These are phyloP conservation scores for Lepidurus couesii DNA, from an alignment of 1,140 invertebrate species.

Conservation along the genomic window DNA sequence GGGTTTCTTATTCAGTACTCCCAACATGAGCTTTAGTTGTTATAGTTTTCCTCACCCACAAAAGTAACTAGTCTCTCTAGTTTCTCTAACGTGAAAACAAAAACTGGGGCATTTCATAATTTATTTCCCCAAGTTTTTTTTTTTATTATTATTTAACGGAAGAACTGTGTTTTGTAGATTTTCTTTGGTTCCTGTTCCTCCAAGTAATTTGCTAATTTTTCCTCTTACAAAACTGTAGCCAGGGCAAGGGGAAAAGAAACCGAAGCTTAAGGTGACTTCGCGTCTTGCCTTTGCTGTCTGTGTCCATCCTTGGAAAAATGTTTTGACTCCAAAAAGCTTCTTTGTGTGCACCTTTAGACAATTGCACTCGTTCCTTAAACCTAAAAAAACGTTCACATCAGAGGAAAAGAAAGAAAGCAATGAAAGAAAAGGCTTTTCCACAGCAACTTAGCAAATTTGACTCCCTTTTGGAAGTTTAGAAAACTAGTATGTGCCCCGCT, in stretches of 20 bases:
- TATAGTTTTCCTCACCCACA: background rate
- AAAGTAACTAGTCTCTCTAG: background rate
- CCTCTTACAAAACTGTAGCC: background rate
- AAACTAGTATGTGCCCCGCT: too few relatives aligned
- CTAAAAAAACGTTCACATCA: background rate
- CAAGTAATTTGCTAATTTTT: background rate
- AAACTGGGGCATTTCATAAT: background rate
- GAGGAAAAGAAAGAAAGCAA: background rate
- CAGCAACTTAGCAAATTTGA: too few relatives aligned
- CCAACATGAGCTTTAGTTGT: conserved; percentile 3
- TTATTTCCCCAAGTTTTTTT: background rate
- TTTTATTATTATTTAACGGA: background rate
- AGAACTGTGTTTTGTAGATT: background rate
- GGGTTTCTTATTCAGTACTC: background rate
- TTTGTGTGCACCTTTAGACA: background rate
- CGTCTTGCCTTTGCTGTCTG: background rate
- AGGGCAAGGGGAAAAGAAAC: background rate
- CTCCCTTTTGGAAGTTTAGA: too few relatives aligned
- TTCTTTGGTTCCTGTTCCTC: background rate
- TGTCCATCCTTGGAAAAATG: background rate
- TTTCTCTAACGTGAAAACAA: background rate
- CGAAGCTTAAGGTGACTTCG: background rate
- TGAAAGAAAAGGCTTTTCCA: too few relatives aligned
- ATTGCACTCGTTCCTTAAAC: background rate
- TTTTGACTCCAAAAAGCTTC: background rate